These are phyloP conservation scores for Tetheella fluctuosa DNA, from an alignment of 2,888 invertebrate species.

Conservation along the genomic window DNA sequence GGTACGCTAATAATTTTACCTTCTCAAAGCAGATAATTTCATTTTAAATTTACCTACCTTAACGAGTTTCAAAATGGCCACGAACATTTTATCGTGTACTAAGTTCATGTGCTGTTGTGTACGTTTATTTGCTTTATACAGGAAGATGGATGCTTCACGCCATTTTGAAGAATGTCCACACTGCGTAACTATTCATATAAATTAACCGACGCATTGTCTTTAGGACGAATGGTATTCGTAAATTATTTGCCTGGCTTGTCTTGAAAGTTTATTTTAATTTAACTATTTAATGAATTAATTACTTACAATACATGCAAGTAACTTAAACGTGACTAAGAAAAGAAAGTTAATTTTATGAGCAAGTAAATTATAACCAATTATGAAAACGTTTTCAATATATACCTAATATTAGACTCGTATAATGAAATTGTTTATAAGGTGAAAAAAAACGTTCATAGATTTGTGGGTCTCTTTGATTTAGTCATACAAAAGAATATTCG, in stretches of 20 bases:
- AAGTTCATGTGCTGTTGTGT: background rate
- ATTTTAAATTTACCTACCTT: background rate
- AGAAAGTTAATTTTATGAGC: no score
- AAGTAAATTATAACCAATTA: no score
- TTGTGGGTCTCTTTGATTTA: no score
- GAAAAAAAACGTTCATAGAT: no score
- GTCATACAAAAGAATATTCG: no score
- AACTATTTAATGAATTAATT: background rate
- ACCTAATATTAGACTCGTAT: no score
- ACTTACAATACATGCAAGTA: background rate
- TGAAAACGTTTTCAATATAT: no score
- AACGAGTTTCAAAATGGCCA: background rate
- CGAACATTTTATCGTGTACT: background rate
- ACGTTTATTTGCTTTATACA: conserved; percentile 28
- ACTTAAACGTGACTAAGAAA: no score
- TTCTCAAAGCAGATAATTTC: background rate
- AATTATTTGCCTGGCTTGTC: conserved; percentile 33
- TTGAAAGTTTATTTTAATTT: background rate
- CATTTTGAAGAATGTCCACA: conserved; percentile 48
- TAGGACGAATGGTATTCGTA: conserved; percentile 31
- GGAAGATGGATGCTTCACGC: conserved; percentile 45
- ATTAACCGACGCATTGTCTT: conserved; percentile 34
- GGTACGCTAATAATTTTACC: background rate
- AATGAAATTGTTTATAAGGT: no score
- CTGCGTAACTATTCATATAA: conserved; percentile 39